phyloP scores from a whole-genome alignment of 2,888 invertebrate genomes.

The Cheilosia scutellata region DNA sequence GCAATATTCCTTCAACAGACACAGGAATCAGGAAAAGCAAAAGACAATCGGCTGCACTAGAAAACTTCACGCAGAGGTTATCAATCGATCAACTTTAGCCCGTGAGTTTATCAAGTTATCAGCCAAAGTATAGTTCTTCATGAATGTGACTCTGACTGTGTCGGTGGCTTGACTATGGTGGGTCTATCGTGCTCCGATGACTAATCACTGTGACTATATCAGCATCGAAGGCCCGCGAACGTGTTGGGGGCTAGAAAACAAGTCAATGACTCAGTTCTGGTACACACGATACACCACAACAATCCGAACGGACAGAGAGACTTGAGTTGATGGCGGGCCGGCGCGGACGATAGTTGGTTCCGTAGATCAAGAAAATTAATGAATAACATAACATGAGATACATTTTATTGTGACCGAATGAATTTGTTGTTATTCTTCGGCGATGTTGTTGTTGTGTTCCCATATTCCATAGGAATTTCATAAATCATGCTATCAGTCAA shows the following conservation, averaged over 20 bases:
- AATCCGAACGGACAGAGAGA: slow-evolving; percentile 8
- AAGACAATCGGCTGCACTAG: slow-evolving; percentile 25
- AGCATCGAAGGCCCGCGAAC: slow-evolving; percentile 41
- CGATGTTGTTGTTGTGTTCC: slow-evolving; percentile 4
- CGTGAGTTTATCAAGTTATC: slow-evolving; percentile 73
- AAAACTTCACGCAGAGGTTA: slow-evolving; percentile 56
- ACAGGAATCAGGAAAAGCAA: slow-evolving; percentile 49
- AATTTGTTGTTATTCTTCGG: slow-evolving; percentile 22
- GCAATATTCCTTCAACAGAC: slow-evolving; percentile 47
- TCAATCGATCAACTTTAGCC: slow-evolving; percentile 72
- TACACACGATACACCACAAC: background rate
- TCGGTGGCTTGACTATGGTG: background rate
- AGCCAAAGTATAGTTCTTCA: slow-evolving; percentile 17
- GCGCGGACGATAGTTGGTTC: slow-evolving; percentile 16
- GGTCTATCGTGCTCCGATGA: slow-evolving; percentile 60
- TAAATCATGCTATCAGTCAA: slow-evolving; percentile 62
- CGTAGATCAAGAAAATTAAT: slow-evolving; percentile 56
- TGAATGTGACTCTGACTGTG: slow-evolving; percentile 17
- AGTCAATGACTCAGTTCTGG: slow-evolving; percentile 69
- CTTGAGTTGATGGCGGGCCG: background rate
- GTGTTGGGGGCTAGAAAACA: slow-evolving; percentile 60
- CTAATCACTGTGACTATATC: slow-evolving; percentile 69
- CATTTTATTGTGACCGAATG: slow-evolving; percentile 67
- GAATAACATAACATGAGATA: slow-evolving; percentile 75
- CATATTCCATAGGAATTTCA: slow-evolving; percentile 58